Conservation (phyloP, 2,113 vertebrate species). For the Sakesphorus luctuosus region DNA sequence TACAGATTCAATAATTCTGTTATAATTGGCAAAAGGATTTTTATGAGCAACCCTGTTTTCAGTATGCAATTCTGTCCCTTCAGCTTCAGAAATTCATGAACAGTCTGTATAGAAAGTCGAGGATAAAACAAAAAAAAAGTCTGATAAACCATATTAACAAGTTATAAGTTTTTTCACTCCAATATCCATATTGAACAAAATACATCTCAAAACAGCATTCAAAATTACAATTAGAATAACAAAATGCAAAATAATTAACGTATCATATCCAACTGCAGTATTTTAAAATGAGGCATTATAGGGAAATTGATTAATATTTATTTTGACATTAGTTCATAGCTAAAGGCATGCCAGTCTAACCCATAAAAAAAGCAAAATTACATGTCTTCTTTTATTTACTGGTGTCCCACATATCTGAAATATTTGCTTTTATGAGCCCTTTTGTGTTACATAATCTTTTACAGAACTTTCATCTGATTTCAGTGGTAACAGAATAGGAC, state of each 20-base stretch:
- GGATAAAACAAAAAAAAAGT: background rate
- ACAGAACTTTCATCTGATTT: background rate
- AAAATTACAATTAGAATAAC: background rate
- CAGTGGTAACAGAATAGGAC: background rate
- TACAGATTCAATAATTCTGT: background rate
- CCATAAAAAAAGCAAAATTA: background rate
- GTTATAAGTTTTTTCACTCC: background rate
- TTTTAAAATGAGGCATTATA: background rate
- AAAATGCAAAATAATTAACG: background rate
- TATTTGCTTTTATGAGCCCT: background rate
- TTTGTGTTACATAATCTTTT: background rate
- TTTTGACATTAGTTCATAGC: background rate
- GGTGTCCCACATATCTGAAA: background rate
- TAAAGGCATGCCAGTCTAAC: background rate
- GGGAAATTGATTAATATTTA: background rate
- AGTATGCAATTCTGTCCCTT: background rate
- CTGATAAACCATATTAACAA: background rate
- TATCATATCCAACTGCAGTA: background rate
- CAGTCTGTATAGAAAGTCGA: background rate
- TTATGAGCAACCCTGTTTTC: background rate
- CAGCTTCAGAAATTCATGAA: background rate
- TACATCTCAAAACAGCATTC: background rate
- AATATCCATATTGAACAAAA: background rate
- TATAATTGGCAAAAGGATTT: background rate
- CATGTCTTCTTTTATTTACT: slow-evolving; percentile 7